phyloP scores from a whole-genome alignment of 2,888 invertebrate species.

The Pterostichus niger region DNA sequence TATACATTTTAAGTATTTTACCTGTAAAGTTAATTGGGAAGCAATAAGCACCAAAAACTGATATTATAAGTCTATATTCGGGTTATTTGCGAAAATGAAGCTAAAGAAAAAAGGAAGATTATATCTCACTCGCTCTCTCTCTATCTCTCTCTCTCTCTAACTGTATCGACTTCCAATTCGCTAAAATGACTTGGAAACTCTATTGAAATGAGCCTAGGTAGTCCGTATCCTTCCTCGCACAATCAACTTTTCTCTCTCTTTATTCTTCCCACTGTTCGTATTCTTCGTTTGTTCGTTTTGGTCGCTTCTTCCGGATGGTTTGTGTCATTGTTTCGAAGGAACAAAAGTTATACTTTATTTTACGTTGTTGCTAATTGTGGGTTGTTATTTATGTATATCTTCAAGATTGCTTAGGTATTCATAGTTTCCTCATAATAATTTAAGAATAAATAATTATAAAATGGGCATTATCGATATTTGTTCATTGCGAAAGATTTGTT shows the following conservation, averaged over 20 bases:
- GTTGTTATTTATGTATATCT: constrained; percentile 14
- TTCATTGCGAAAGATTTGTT: neutral
- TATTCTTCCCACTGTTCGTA: constrained; percentile 16
- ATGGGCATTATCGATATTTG: constrained; percentile 18
- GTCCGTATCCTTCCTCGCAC: constrained; percentile 49
- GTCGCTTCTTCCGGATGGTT: constrained; percentile 20
- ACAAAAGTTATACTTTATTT: constrained; percentile 45
- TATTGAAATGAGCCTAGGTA: constrained; percentile 66
- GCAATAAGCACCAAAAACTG: too few species aligned
- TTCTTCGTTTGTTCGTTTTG: constrained; percentile 57
- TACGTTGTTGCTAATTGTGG: constrained; percentile 41
- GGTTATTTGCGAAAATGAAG: constrained; percentile 14
- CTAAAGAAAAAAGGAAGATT: constrained; percentile 15
- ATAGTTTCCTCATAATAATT: constrained; percentile 23
- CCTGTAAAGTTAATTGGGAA: too few species aligned
- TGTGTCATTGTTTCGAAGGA: constrained; percentile 36
- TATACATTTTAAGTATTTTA: too few species aligned
- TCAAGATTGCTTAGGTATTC: constrained; percentile 18
- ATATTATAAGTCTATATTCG: too few species aligned
- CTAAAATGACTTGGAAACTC: constrained; percentile 65
- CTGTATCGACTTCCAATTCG: constrained; percentile 66
- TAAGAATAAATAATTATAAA: constrained; percentile 21
- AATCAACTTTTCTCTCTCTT: constrained; percentile 48
- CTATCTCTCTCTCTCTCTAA: constrained; percentile 47
- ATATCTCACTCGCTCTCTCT: constrained; percentile 20